A percentile compares a stretch with the other conserved stretches of the same genome.
These are phyloP conservation scores for Herpetotheres cachinnans DNA, from an alignment of 2,113 vertebrate genomes.

Conservation along the genomic window DNA sequence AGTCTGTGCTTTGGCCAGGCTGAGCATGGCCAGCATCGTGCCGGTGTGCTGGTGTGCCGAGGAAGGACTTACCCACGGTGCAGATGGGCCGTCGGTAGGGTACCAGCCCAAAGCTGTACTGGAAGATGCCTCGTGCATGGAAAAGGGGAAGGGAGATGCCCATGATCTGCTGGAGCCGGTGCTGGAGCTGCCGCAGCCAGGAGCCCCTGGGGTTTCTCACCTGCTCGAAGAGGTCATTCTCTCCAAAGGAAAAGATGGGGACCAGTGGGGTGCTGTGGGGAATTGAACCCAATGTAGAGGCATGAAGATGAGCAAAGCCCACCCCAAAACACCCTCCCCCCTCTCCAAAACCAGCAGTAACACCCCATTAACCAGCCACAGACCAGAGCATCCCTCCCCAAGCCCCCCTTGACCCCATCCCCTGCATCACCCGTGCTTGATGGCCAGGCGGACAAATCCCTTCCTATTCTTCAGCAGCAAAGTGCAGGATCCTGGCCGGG, in stretches of 20 bases:
- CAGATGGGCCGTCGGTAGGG: constrained; percentile 87
- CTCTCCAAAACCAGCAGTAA: not conserved
- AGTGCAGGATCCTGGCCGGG: constrained; percentile 81
- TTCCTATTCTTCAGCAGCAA: constrained; percentile 86
- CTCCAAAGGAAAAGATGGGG: constrained; percentile 91
- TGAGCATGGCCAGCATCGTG: not conserved
- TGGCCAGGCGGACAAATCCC: constrained; percentile 90
- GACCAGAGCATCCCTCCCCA: accelerated
- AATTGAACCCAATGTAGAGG: not conserved
- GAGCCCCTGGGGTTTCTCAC: constrained; percentile 82
- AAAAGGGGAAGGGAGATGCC: constrained; percentile 89
- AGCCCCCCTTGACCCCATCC: not conserved
- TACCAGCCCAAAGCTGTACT: constrained; percentile 90
- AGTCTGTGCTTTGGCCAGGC: not conserved
- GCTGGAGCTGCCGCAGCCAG: constrained; percentile 80
- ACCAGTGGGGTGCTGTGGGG: constrained; percentile 79
- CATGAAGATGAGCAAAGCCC: not conserved
- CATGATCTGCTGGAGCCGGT: constrained; percentile 84
- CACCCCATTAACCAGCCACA: not conserved
- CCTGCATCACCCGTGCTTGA: constrained; percentile 81
- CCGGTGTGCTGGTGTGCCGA: accelerated
- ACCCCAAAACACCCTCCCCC: not conserved
- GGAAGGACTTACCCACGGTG: constrained; percentile 83
- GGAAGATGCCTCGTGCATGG: constrained; percentile 90
- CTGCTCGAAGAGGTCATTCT: constrained; percentile 90